Percentiles rank a stretch among this genome's conserved stretches.
These are phyloP conservation scores for Bactericera cockerelli DNA, from an alignment of 1,140 invertebrate genomes.

Conservation along the genomic window DNA sequence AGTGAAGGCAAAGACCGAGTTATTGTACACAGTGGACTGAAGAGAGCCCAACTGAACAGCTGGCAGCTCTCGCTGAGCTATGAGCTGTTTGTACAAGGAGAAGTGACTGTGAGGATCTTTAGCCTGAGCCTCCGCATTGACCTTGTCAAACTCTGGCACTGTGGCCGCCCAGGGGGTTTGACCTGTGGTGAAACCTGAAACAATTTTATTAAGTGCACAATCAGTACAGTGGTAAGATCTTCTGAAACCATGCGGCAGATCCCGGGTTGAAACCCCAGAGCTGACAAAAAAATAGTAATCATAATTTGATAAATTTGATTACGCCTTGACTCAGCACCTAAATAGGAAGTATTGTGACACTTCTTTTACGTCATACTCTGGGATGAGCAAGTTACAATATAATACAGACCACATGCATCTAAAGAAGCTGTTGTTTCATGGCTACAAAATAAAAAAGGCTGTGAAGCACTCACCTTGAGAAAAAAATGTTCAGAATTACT, in stretches of 20 bases:
- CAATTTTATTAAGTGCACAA: neutral
- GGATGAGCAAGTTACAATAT: no score
- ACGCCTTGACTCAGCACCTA: no score
- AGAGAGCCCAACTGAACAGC: conserved; percentile 41
- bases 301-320: no score
- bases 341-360: no score
- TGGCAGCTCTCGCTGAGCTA: conserved; percentile 30
- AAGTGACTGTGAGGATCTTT: conserved; percentile 18
- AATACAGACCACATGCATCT: no score
- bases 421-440: no score
- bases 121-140: conserved; percentile 22
- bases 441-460: no score
- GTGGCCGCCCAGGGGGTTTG: neutral
- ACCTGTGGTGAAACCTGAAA: neutral
- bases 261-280: no score
- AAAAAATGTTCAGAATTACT: no score
- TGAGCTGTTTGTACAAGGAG: conserved; percentile 27
- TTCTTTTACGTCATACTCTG: no score
- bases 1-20: conserved; percentile 40
- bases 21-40: conserved; percentile 29
- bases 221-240: neutral
- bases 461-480: no score
- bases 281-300: no score
- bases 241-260: neutral
- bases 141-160: neutral